A percentile compares a stretch with the other conserved stretches of the same genome.
phyloP scores from a whole-genome alignment of 1,140 invertebrate genomes.

The Piezodorus guildinii region DNA sequence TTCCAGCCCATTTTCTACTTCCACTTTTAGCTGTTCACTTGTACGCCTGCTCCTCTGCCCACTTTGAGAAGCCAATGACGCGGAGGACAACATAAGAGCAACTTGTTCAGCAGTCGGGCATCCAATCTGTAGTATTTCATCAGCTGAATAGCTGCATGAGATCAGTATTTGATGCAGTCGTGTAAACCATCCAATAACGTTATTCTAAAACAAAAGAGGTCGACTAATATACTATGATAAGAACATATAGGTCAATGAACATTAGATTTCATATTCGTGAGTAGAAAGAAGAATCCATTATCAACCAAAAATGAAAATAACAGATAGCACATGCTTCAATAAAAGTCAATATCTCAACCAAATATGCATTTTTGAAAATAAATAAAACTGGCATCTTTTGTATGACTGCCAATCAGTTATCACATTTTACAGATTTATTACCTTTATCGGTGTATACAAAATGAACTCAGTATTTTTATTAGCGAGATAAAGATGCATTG shows the following conservation, averaged over 20 bases:
- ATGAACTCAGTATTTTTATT: conserved; percentile 95
- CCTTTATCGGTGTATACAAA: conserved; percentile 82
- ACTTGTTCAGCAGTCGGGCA: conserved; percentile 86
- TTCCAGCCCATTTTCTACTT: conserved; percentile 5
- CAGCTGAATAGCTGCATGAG: conserved; percentile 57
- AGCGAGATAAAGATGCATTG: conserved; percentile 89
- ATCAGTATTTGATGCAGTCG: conserved; percentile 66
- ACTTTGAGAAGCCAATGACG: conserved; percentile 37
- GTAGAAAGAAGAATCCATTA: too few species aligned
- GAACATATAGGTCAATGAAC: not conserved
- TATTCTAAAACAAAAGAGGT: conserved; percentile 51
- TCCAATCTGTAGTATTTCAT: conserved; percentile 70
- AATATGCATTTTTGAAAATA: too few species aligned
- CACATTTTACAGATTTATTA: conserved; percentile 38
- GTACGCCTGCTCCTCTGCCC: not conserved
- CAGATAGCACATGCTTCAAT: too few species aligned
- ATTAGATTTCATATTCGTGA: not conserved
- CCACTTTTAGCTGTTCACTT: not conserved
- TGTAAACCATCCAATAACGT: conserved; percentile 73
- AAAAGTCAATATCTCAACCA: too few species aligned
- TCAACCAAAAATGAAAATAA: too few species aligned
- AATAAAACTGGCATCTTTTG: too few species aligned
- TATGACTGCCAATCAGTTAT: too few species aligned
- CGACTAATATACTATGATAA: too few species aligned
- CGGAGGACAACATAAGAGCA: conserved; percentile 72